A percentile compares a stretch with the other conserved stretches of the same genome.
Evolutionary conservation across 2,888 invertebrate species (phyloP).

Genomic region (Aleiodes alternator): DNA sequence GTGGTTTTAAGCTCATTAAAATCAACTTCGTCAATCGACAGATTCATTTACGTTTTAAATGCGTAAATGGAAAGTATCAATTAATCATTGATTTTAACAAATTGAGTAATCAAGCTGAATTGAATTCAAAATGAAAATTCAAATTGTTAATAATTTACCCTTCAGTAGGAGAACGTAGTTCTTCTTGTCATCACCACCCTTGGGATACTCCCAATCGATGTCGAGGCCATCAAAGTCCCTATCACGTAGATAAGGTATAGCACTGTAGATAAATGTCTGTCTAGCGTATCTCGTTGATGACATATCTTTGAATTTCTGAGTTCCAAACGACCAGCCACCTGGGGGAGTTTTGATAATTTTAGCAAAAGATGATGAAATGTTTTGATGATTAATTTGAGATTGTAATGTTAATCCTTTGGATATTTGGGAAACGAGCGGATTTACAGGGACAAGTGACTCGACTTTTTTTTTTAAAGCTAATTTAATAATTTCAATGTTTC

Average conservation of each 20-base stretch:
- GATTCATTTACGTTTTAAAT: not conserved
- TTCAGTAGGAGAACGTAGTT: conserved; percentile 93
- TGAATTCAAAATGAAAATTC: not conserved
- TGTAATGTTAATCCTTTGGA: not conserved
- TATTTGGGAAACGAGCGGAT: not conserved
- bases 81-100: conserved; percentile 7
- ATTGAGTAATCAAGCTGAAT: not conserved
- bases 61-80: conserved; percentile 5
- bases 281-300: conserved; percentile 89
- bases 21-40: conserved; percentile 21
- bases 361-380: not conserved
- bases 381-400: not conserved
- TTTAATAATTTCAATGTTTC: too few relatives aligned
- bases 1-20: conserved; percentile 12
- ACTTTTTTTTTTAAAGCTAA: too few relatives aligned
- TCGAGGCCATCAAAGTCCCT: conserved; percentile 93
- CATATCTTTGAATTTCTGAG: conserved; percentile 97
- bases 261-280: conserved; percentile 95
- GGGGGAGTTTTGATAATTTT: conserved; percentile 44
- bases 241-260: conserved; percentile 92
- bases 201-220: conserved; percentile 95
- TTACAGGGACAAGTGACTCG: too few relatives aligned
- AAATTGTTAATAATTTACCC: conserved; percentile 77
- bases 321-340: conserved; percentile 98
- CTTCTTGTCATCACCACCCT: conserved; percentile 94